Conservation (phyloP, 2,113 vertebrate genomes). For the Alosa alosa region DNA sequence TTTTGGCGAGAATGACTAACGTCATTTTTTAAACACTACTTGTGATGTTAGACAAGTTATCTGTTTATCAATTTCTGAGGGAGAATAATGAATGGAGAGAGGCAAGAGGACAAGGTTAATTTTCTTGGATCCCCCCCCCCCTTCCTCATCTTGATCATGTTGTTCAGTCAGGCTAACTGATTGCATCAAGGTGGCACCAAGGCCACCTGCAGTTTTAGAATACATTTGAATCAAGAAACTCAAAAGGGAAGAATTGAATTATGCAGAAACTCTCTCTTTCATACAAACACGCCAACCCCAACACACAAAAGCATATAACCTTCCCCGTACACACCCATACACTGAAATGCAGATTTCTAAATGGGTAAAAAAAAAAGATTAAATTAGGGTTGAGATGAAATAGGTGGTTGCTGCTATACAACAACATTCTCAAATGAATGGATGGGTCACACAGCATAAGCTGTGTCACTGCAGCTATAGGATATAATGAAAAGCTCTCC, state of each 20-base stretch:
- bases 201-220: constrained; percentile 9
- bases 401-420: too few relatives aligned
- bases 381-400: too few relatives aligned
- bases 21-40: not conserved
- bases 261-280: not conserved
- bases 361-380: too few relatives aligned
- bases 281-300: not conserved
- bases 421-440: too few relatives aligned
- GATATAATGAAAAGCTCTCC: not conserved
- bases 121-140: not conserved
- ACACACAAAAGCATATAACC: not conserved
- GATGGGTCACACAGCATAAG: not conserved
- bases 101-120: not conserved
- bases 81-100: not conserved
- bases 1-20: not conserved
- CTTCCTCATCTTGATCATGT: constrained; percentile 3
- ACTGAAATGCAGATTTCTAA: not conserved
- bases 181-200: constrained; percentile 12
- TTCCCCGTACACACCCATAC: not conserved
- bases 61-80: not conserved
- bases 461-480: not conserved
- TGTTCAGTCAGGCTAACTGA: constrained; percentile 4
- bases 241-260: not conserved
- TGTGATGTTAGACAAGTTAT: not conserved
- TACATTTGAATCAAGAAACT: constrained; percentile 16